Base-by-base conservation (phyloP, 2,888 invertebrate species). In the Cosmia trapezina region DNA sequence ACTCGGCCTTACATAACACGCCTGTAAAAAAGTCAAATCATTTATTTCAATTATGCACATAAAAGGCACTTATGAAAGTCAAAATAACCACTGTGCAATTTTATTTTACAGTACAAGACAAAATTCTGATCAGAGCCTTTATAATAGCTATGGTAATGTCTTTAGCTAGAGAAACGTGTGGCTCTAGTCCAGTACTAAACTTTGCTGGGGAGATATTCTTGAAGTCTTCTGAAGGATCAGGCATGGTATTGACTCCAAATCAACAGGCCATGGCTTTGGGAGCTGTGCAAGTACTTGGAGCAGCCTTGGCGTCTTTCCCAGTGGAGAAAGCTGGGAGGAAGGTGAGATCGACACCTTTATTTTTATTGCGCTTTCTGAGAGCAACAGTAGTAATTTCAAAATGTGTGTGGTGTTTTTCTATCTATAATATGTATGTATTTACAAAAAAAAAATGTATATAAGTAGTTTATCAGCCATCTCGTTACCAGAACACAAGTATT, bases 231-330 rank as follows among this genome's bases (percentile, higher is more conserved):
- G 82, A 90, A 53, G 93, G 91, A 0, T 80, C 90, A 0, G 86
- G 87, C 0, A 71, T 94, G 9, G 70, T 91, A 1, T 78, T 95
- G 22, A 92, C 92, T 45, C 93, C 95, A 0, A 96, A 96, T 78
- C 94, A 95, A 78, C 96, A 96, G 67, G 95, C 96, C 0, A 96
- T 96, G 93, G 85, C 94, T 88, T 87, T 96, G 17, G 96, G 96
- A 4, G 90, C 88, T 0, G 93, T 96, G 0, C 96, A 95, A 70
- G 94, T 96, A 0, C 79, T 90, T 0, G 96, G 96, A 0, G 93
- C 96, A 0, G 72, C 89, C 0, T 60, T 95, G 3, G 95, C 93
- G 0, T 94, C 94, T 0, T 90, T 92, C 11, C 73, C 94, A 0
- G 93, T 96, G 1, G 96, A 96, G 69, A 94, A 89, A 69, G 88